These are phyloP conservation scores for Acronicta aceris DNA, from an alignment of 2,888 invertebrate genomes.

Conservation along the genomic window DNA sequence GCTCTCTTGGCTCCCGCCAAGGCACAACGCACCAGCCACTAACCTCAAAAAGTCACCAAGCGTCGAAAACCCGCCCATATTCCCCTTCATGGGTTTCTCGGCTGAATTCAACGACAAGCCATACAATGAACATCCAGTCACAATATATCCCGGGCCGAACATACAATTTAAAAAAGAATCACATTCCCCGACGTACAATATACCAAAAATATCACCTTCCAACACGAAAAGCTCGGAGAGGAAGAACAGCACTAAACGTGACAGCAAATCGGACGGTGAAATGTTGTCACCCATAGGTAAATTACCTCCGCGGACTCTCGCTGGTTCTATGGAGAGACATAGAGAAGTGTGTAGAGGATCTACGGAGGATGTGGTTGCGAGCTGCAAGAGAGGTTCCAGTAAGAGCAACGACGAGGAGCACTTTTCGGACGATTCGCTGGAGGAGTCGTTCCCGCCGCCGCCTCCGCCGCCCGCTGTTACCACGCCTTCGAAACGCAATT, in stretches of 20 bases:
- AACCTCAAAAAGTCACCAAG: constrained; percentile 80
- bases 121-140: constrained; percentile 91
- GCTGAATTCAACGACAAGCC: constrained; percentile 86
- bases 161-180: constrained; percentile 77
- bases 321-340: constrained; percentile 93
- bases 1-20: constrained; percentile 83
- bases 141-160: constrained; percentile 91
- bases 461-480: constrained; percentile 89
- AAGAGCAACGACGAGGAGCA: constrained; percentile 87
- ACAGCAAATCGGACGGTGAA: constrained; percentile 81
- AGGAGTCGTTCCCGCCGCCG: constrained; percentile 92
- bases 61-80: constrained; percentile 80
- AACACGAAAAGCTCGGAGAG: constrained; percentile 79
- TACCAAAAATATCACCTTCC: constrained; percentile 80
- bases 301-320: constrained; percentile 92
- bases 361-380: constrained; percentile 83
- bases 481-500: constrained; percentile 92
- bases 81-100: constrained; percentile 87
- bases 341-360: constrained; percentile 93
- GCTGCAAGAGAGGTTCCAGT: constrained; percentile 73
- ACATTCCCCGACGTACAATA: constrained; percentile 81
- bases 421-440: constrained; percentile 95
- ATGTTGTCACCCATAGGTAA: constrained; percentile 85
- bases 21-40: constrained; percentile 66
- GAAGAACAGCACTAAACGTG: constrained; percentile 75